phyloP scores from a whole-genome alignment of 2,113 vertebrate species.

The Xiphophorus maculatus region DNA sequence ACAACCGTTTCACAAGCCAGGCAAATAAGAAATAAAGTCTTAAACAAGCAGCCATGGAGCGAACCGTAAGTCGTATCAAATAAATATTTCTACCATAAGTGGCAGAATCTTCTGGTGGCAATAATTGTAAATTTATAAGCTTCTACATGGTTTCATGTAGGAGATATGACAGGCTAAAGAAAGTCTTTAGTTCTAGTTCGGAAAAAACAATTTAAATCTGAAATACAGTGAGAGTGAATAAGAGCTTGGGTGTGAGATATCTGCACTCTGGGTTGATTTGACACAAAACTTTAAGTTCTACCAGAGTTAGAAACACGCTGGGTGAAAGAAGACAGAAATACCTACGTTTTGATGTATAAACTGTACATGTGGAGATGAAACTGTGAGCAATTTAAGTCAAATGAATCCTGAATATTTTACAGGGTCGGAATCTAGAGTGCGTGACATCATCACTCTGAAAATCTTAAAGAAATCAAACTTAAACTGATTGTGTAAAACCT shows the following conservation, averaged over 20 bases:
- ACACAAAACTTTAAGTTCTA: background rate
- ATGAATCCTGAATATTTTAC: no score
- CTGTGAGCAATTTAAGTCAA: no score
- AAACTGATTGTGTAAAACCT: no score
- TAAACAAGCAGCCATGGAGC: background rate
- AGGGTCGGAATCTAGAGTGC: no score
- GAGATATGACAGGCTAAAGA: no score
- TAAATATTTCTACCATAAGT: background rate
- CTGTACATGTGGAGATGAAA: no score
- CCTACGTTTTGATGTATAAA: no score
- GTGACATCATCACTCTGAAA: no score
- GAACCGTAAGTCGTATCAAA: background rate
- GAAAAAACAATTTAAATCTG: background rate
- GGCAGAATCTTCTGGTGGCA: background rate
- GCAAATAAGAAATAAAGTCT: background rate
- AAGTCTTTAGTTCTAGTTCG: no score
- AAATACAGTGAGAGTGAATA: background rate
- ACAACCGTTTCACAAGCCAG: background rate
- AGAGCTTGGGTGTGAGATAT: background rate
- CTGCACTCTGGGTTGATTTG: background rate
- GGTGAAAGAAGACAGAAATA: background rate
- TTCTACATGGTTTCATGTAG: background rate
- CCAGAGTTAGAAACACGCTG: background rate
- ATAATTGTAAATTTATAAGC: background rate
- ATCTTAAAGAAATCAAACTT: no score